Evolutionary conservation across 2,888 invertebrate species (phyloP), one percentile per base, ranked within the genome.

Genomic region (Perizoma affinitatum): DNA sequence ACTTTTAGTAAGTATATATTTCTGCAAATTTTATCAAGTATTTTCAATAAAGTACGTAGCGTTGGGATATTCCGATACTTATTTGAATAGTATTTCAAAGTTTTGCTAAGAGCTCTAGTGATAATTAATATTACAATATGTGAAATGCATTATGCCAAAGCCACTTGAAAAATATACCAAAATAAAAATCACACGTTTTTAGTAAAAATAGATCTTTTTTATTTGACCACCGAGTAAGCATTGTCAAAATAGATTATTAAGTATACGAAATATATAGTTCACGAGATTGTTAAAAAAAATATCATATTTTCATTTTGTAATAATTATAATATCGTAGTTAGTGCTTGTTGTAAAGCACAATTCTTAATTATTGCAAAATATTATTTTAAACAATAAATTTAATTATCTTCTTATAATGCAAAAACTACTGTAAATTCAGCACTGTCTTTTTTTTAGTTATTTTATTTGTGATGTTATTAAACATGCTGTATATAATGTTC

Each of bases 61-160:
- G n/a, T n/a, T 41, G 6, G 4, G 8, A 9, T 5, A 41, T 22
- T 38, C 22, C 3, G 22, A 3, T 22, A 22, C 22, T 3, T 22
- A 22, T 22, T 2, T 22, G 22, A 22, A n/a, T n/a, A n/a, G n/a
- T n/a, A n/a, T n/a, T n/a, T n/a, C n/a, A n/a, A n/a, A 41, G 8
- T 41, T 36, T 11, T 46, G 41, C 41, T 9, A 41, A 41, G 4
- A 41, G 0, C 2, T 41, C 4, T 42, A 42, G 5, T 7, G 7
- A 42, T 10, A 42, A 10, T 10, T 10, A n/a, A 3, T 42, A 10
- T 10, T n/a, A 10, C 40, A 55, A 34, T 53, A 58, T 61, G 76
- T 83, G 76, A 80, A 79, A 80, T 75, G 75, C 72, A 69, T 62
- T 72, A 77, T 79, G 78, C 82, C 82, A 84, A 87, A 83, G 65